Evolutionary conservation across 37 sponge, comb jelly and placozoan genomes (phyloP), one percentile per base, ranked within the genome.

Genomic region (Sycon ciliatum): DNA sequence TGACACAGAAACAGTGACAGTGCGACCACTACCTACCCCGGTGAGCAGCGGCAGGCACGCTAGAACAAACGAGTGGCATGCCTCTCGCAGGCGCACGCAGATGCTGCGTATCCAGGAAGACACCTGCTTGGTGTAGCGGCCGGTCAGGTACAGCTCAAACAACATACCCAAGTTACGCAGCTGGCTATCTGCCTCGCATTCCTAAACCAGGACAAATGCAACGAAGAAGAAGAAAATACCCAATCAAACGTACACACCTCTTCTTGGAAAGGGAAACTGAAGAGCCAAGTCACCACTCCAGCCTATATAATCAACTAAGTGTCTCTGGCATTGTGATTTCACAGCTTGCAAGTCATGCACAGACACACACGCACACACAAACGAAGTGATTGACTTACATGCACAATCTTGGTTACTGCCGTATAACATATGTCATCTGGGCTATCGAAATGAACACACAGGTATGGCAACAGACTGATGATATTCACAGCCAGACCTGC

Each of bases 401-500:
- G 56, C 32, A 75, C 57, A 16, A 89, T 78, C 52, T 65, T 75
- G 7, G 58, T 33, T 31, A 82, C 78, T 24, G 65, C 69, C 11
- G 42, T 69, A 53, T 77, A 56, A 65, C 80, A 79, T 57, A 76
- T 68, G n/a, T 74, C 70, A 27, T 82, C 81, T 35, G 86, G 90
- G 0, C 63, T 24, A 34, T 79, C 72, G 67, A 85, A 89, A 69
- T 89, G 76, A 16, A 76, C 46, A 27, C 82, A 64, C 20, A 89
- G 70, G 36, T 80, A 65, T 2, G 90, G 90, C 73, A 89, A 62
- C 27, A 89, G 83, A 24, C 80, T 73, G 36, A 85, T 72, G 37
- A 89, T 82, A 68, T 82, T 85, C 49, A 85, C 55, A 23, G 90
- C 86, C 1, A 89, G 73, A 16, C 89, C 89, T 40, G 36, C 74